phyloP scores from a whole-genome alignment of 2,888 invertebrate species.

The Aricia artaxerxes region DNA sequence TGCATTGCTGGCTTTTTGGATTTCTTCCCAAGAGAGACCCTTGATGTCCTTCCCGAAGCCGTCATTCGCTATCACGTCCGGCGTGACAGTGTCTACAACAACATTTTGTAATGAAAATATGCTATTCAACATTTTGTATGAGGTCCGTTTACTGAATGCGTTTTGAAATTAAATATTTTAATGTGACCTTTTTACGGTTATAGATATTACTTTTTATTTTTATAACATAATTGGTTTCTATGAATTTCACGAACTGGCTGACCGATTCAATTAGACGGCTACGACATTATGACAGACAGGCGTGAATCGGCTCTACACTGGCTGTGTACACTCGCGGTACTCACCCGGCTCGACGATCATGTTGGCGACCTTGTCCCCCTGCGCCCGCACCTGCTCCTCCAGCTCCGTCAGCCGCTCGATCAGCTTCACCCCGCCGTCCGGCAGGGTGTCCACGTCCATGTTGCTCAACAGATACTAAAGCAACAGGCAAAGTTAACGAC shows the following conservation, averaged over 20 bases:
- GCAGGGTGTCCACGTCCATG: constrained; percentile 72
- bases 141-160: too few relatives aligned
- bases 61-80: constrained; percentile 54
- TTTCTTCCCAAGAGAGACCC: constrained; percentile 74
- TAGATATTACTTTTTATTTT: too few relatives aligned
- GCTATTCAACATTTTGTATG: too few relatives aligned
- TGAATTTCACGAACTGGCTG: too few relatives aligned
- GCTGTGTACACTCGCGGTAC: not conserved
- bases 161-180: too few relatives aligned
- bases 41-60: constrained; percentile 50
- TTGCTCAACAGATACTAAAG: constrained; percentile 60
- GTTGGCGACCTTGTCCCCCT: constrained; percentile 71
- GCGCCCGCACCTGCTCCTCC: constrained; percentile 65
- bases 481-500: not conserved
- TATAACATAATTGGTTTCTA: too few relatives aligned
- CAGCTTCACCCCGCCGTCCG: constrained; percentile 83
- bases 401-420: constrained; percentile 68
- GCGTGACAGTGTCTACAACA: constrained; percentile 53
- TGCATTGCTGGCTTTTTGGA: constrained; percentile 73
- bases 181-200: too few relatives aligned
- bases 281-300: too few relatives aligned
- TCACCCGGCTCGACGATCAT: constrained; percentile 72
- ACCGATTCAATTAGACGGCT: too few relatives aligned
- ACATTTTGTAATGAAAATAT: too few relatives aligned
- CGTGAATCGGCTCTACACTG: not conserved